Evolutionary conservation across 2,797 vertebrate species (phyloP), one percentile per base, ranked within the genome.

Genomic region (Crax fasciolata): DNA sequence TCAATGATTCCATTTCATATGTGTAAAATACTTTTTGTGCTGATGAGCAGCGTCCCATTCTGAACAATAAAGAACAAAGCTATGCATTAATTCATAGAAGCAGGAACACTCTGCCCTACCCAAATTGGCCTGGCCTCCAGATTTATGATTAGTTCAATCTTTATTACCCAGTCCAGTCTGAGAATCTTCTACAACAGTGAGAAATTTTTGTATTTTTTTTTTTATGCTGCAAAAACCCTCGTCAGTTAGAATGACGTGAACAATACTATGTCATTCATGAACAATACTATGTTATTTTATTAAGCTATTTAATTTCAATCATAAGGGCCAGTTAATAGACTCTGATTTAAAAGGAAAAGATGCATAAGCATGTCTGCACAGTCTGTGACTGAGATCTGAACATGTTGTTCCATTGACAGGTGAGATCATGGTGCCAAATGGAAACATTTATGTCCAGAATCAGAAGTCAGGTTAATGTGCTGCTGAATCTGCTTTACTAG

Each of bases 401-500:
- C 79, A 91, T 85, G 41, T 6, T 67, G 52, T 77, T 95, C 87
- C 87, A 96, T 68, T 88, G 79, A 94, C 73, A 91, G 61, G 63
- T 14, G 73, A 71, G 10, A 67, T 35, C 25, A 46, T 2, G 0
- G 23, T 21, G 49, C 62, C 91, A 93, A 94, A 91, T 65, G 61
- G 78, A 93, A 95, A 87, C 28, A 83, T 30, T 91, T 74, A 89
- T 89, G 93, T 83, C 79, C 91, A 91, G 87, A 89, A 85, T 85
- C 82, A 57, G 43, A 93, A 80, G 81, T 52, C 72, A 87, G 32
- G 49, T 87, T 87, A 90, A 93, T 71, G 71, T 44, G 59, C 27
- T 48, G 59, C 13, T 70, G 77, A 87, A 86, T 88, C 23, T 55
- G 81, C 52, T 44, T 90, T 73, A 82, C 63, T 84, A 87, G 65